A percentile compares a stretch with the other conserved stretches of the same genome.
phyloP scores from a whole-genome alignment of 2,888 invertebrate genomes.

The Dione juno region DNA sequence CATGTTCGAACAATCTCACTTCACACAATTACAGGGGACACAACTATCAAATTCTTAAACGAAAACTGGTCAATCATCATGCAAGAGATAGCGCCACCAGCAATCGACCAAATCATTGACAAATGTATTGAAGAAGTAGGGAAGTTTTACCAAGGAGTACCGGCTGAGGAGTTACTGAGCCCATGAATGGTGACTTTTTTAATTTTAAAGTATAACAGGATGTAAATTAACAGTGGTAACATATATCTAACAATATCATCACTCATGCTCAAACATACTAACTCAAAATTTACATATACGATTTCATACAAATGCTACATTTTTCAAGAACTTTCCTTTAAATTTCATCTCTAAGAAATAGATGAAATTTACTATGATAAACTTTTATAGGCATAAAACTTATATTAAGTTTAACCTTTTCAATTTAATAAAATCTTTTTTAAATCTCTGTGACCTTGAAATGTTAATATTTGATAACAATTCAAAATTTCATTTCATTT shows the following conservation, averaged over 20 bases:
- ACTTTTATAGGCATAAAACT: too few relatives aligned
- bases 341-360: too few relatives aligned
- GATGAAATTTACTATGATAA: too few relatives aligned
- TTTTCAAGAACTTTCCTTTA: neutral
- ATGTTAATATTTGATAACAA: too few relatives aligned
- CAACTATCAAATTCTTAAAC: constrained; percentile 73
- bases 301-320: neutral
- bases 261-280: neutral
- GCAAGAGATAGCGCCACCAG: constrained; percentile 75
- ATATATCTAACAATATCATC: neutral
- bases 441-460: too few relatives aligned
- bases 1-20: neutral
- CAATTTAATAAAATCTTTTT: too few relatives aligned
- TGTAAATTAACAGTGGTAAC: neutral
- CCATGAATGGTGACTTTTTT: constrained; percentile 62
- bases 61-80: constrained; percentile 78
- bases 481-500: too few relatives aligned
- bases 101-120: constrained; percentile 69
- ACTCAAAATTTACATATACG: neutral
- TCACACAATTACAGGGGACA: constrained; percentile 65
- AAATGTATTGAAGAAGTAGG: constrained; percentile 69
- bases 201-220: neutral
- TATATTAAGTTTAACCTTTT: too few relatives aligned
- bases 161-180: constrained; percentile 59
- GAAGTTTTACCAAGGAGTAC: constrained; percentile 65